A percentile compares a stretch with the other conserved stretches of the same genome.
Conservation (phyloP, 2,797 vertebrate species). For the Lepus oiostolus region DNA sequence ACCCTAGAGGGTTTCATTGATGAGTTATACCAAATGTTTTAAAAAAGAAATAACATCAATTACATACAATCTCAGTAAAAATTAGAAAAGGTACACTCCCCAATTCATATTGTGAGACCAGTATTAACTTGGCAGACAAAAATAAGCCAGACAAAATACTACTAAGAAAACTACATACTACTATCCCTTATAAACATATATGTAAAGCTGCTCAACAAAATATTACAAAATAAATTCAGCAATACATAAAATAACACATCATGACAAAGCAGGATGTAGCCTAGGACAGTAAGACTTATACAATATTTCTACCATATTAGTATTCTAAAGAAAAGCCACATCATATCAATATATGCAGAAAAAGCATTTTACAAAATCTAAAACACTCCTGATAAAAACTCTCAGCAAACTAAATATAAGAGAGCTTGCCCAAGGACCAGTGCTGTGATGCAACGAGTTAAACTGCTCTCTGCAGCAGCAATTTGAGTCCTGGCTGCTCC, state of each 20-base stretch:
- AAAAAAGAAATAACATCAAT: conserved; percentile 3
- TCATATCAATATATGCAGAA: background rate
- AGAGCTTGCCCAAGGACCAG: background rate
- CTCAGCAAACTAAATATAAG: background rate
- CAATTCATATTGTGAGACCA: background rate
- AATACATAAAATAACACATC: background rate
- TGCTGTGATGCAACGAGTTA: too few relatives aligned
- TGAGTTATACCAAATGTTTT: background rate
- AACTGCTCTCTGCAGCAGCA: too few relatives aligned
- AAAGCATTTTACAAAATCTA: background rate
- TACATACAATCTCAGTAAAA: conserved; percentile 14
- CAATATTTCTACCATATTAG: background rate
- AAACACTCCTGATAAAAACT: background rate
- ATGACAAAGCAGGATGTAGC: background rate
- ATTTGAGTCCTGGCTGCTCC: too few relatives aligned
- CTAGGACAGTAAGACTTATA: background rate
- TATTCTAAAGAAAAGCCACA: background rate
- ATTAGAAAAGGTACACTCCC: background rate
- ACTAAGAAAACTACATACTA: background rate
- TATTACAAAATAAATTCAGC: background rate
- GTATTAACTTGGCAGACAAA: background rate
- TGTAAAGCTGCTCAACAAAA: conserved; percentile 26
- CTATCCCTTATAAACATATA: background rate
- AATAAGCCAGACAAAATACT: background rate
- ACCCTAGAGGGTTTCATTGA: background rate